Evolutionary conservation across 2,113 vertebrate species (phyloP).

Genomic region (Vombatus ursinus): DNA sequence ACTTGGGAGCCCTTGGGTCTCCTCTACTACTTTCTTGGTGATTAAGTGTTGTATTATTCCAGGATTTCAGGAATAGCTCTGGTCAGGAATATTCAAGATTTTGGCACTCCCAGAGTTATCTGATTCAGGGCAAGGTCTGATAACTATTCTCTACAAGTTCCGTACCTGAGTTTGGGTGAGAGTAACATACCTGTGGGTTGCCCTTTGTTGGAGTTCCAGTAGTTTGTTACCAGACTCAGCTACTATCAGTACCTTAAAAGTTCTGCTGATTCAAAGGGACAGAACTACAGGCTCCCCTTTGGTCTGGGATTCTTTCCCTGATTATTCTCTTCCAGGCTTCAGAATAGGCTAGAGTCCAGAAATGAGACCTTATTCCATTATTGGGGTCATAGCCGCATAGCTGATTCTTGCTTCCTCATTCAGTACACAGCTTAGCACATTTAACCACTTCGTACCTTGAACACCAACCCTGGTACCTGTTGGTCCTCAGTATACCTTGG

Average conservation of each 20-base stretch:
- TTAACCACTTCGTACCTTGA: too few species aligned
- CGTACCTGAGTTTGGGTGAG: not conserved
- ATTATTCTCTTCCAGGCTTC: too few species aligned
- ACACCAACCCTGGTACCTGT: too few species aligned
- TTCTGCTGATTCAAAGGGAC: too few species aligned
- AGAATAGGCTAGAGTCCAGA: too few species aligned
- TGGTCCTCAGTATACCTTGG: too few species aligned
- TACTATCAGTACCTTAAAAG: not conserved
- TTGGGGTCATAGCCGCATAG: too few species aligned
- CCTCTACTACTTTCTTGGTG: not conserved
- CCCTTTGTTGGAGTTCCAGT: not conserved
- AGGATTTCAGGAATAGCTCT: not conserved
- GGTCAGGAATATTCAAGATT: not conserved
- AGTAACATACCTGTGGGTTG: not conserved
- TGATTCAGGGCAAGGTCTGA: not conserved
- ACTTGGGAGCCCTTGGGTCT: not conserved
- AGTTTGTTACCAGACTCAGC: not conserved
- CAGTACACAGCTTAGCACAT: too few species aligned
- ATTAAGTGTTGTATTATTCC: not conserved
- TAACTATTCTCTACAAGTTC: not conserved
- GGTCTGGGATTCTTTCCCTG: not conserved
- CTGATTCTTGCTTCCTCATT: too few species aligned
- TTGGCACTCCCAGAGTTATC: not conserved
- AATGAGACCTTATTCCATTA: too few species aligned
- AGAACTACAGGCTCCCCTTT: too few species aligned